Evolutionary conservation across 2,113 vertebrate genomes (phyloP), one percentile per base, ranked within the genome.

Genomic region (Lontra canadensis): DNA sequence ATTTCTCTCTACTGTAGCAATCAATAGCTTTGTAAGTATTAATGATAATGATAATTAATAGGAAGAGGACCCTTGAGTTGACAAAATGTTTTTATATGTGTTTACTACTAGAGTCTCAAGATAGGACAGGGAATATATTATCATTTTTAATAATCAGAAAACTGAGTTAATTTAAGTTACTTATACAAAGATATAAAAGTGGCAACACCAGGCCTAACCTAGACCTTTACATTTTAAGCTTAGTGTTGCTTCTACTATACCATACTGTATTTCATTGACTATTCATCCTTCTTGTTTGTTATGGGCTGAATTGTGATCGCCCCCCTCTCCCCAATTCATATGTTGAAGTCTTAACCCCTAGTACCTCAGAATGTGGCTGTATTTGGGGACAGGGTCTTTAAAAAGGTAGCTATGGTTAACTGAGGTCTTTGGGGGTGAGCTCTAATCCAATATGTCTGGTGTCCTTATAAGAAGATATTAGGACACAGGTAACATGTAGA

Each of bases 101-200:
- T 86, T 87, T 92, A 59, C 29, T 88, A 65, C 57, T n/a, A 57
- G 42, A 79, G 26, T 85, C 94, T 80, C 79, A 80, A 73, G 71
- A 84, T 85, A 65, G 21, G 23, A 47, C 7, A 85, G 36, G 17
- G n/a, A 57, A 88, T 80, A 78, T 91, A 63, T 36, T 78, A 73
- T 95, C 63, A 65, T 93, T 88, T 93, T 93, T 85, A 80, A 73
- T 73, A 18, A 80, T 85, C 80, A 97, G 65, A 93, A 89, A 95
- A 73, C 12, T 71, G 71, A 92, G 59, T 15, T 36, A 61, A 65
- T 52, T 61, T 82, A 76, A 67, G 20, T 78, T 20, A 71, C 20
- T 81, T 73, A 25, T 25, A 74, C 71, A 65, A 63, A 89, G 85
- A 86, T 36, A 47, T 63, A 89, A 73, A 84, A 93, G 34, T 59